Evolutionary conservation across 1,140 invertebrate species (phyloP).

Genomic region (Diorhabda elongata): DNA sequence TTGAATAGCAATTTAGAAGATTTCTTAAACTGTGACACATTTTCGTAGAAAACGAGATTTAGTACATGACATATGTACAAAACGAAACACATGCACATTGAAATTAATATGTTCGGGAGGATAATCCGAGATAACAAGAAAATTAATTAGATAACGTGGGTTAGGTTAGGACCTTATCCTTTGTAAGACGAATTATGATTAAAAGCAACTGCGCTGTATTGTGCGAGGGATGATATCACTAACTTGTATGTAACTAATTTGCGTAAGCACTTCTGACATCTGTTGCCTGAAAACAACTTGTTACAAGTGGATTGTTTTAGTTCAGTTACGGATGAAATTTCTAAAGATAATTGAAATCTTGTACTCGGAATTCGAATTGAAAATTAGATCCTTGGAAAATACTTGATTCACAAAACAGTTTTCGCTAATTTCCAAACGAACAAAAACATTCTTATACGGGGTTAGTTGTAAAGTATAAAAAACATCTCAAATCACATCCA

Average conservation of each 20-base stretch:
- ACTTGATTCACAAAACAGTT: too few species aligned
- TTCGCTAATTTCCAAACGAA: too few species aligned
- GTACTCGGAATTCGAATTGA: neutral
- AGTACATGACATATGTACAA: neutral
- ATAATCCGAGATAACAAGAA: neutral
- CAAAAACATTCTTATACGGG: too few species aligned
- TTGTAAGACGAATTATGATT: neutral
- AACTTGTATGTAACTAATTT: constrained; percentile 1
- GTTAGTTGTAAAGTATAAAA: too few species aligned
- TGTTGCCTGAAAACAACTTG: neutral
- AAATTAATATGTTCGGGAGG: neutral
- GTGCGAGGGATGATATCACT: neutral
- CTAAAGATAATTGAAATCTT: neutral
- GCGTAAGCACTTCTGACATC: neutral
- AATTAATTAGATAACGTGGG: neutral
- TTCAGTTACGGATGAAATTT: neutral
- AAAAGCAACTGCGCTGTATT: neutral
- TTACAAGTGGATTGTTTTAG: neutral
- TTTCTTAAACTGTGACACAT: too few species aligned
- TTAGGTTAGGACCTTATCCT: neutral
- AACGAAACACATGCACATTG: neutral
- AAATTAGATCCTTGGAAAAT: too few species aligned
- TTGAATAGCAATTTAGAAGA: too few species aligned
- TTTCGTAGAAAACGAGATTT: neutral
- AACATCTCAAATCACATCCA: too few species aligned